Evolutionary conservation across 2,113 vertebrate genomes (phyloP), one percentile per base, ranked within the genome.

Genomic region (Serilophus lunatus): DNA sequence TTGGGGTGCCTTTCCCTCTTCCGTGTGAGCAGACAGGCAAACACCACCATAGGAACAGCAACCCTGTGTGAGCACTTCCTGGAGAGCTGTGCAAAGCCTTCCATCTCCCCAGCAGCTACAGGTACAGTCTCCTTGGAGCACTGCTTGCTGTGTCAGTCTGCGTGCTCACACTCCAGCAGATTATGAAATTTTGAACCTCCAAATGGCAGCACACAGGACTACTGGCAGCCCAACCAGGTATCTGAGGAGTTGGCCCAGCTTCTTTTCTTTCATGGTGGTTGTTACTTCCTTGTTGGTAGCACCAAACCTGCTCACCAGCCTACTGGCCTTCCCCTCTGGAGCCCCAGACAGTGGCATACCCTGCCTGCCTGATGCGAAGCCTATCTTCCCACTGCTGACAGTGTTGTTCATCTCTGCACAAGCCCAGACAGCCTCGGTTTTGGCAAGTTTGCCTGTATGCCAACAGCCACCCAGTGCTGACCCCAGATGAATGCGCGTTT

Each of bases 141-240:
- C 47, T 4, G 44, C 70, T 59, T 0, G 0, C 15, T 56, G 18
- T 31, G 65, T n/a, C 85, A 49, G 68, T 42, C 38, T 5, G 45
- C 31, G 42, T 82, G 26, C 9, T 76, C 0, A 0, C 53, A 17
- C 29, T 44, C 1, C 3, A 60, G 26, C 0, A 0, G n/a, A 35
- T 44, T 10, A 45, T 19, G 47, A 25, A n/a, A n/a, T n/a, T 42
- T 7, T 20, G 44, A 44, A 29, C n/a, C 64, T 61, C 54, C 44
- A 24, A 53, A 3, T 0, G 1, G 74, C 88, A 60, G 53, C 4
- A 3, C 5, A 9, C 5, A 2, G 9, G 3, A 31, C 45, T 47
- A 12, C 15, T 4, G 9, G 14, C 50, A 54, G 89, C 40, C 54
- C 3, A 2, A 71, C 36, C 38, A 22, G 65, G 6, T 12, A 51